phyloP scores from a whole-genome alignment of 2,888 invertebrate species.

The Loripinus fragilis region DNA sequence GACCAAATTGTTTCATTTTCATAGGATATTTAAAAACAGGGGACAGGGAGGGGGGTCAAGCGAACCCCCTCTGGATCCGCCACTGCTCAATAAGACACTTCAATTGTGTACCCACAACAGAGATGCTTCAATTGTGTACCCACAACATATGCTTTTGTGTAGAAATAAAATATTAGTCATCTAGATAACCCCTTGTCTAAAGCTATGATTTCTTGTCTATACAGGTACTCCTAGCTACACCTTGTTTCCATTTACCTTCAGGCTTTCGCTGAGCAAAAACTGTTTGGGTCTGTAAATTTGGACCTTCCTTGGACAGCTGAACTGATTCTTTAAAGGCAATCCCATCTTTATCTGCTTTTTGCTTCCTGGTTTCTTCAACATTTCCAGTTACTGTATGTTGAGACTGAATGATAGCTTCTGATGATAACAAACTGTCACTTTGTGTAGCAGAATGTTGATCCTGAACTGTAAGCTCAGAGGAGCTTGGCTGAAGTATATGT shows the following conservation, averaged over 20 bases:
- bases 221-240: too few species aligned
- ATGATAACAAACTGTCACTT: background rate
- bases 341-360: background rate
- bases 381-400: slow-evolving; percentile 9
- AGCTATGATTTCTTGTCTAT: too few species aligned
- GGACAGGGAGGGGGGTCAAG: too few species aligned
- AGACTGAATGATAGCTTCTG: slow-evolving; percentile 11
- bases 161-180: too few species aligned
- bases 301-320: background rate
- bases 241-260: slow-evolving; percentile 4
- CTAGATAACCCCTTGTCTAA: too few species aligned
- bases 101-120: too few species aligned
- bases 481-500: background rate
- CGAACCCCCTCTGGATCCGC: too few species aligned
- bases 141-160: too few species aligned
- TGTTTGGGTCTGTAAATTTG: background rate
- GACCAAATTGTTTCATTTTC: too few species aligned
- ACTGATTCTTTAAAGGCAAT: background rate
- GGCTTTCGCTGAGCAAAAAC: background rate
- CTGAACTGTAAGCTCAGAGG: background rate
- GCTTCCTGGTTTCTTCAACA: slow-evolving; percentile 12
- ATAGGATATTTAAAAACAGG: too few species aligned
- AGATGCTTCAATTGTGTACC: too few species aligned
- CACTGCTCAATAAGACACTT: too few species aligned
- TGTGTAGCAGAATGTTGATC: background rate